These are phyloP conservation scores for Schrankia costaestrigalis DNA, from an alignment of 2,888 invertebrate species.

Conservation along the genomic window DNA sequence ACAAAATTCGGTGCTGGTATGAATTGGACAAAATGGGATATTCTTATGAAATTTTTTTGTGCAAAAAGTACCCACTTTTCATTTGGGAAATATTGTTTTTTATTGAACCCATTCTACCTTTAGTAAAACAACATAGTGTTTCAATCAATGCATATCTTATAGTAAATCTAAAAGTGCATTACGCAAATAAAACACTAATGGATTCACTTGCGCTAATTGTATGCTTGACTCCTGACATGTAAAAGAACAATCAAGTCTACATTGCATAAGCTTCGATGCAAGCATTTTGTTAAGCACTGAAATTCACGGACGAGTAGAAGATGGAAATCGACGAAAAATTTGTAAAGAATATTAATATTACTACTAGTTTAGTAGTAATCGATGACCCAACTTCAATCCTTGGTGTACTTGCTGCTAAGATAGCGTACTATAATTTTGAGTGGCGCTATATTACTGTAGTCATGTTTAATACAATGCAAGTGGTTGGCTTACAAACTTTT, in stretches of 20 bases:
- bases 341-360: slow-evolving; percentile 12
- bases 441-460: slow-evolving; percentile 53
- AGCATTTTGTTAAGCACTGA: background rate
- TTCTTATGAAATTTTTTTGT: no score
- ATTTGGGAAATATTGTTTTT: no score
- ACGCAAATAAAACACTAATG: slow-evolving; percentile 12
- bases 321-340: slow-evolving; percentile 11
- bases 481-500: slow-evolving; percentile 42
- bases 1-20: no score
- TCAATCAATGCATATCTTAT: slow-evolving; percentile 11
- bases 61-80: no score
- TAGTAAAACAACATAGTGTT: background rate
- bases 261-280: no score
- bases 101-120: no score
- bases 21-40: no score
- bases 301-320: slow-evolving; percentile 3
- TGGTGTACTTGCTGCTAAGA: slow-evolving; percentile 47
- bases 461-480: slow-evolving; percentile 37
- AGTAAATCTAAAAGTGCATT: slow-evolving; percentile 23
- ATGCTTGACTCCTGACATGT: slow-evolving; percentile 8
- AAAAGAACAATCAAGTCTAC: slow-evolving; percentile 14
- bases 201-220: slow-evolving; percentile 8
- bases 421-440: slow-evolving; percentile 54
- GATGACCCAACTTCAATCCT: slow-evolving; percentile 32
- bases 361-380: slow-evolving; percentile 20